Conservation (phyloP, 1,140 invertebrate species). For the Saccostrea glomerata region DNA sequence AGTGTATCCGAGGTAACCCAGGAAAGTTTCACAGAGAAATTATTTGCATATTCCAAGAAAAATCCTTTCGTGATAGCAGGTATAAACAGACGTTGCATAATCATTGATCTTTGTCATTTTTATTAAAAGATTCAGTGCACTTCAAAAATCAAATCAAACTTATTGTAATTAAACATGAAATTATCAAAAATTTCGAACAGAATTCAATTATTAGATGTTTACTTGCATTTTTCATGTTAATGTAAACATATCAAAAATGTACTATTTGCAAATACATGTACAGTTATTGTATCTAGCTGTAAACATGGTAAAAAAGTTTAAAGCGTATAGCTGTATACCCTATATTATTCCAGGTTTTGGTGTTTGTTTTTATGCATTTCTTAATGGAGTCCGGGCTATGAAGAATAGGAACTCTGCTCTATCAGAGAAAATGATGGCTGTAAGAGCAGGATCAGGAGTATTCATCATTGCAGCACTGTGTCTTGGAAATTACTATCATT, state of each 20-base stretch:
- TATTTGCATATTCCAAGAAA: background rate
- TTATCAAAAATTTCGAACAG: too few relatives aligned
- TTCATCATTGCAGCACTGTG: constrained; percentile 1
- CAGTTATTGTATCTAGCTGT: too few relatives aligned
- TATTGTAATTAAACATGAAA: too few relatives aligned
- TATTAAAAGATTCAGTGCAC: too few relatives aligned
- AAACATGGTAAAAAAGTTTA: too few relatives aligned
- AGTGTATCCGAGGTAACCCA: background rate
- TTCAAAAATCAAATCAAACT: too few relatives aligned
- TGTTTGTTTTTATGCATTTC: constrained; percentile 12
- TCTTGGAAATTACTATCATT: background rate
- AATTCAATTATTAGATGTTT: too few relatives aligned
- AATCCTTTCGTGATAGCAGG: constrained; percentile 6
- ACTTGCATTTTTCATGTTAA: too few relatives aligned
- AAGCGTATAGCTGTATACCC: too few relatives aligned
- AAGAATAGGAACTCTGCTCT: background rate
- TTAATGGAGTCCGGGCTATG: background rate
- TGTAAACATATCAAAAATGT: too few relatives aligned
- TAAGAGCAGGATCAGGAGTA: background rate
- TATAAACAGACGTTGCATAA: background rate
- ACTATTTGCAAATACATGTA: too few relatives aligned
- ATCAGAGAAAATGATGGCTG: background rate
- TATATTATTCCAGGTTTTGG: constrained; percentile 1
- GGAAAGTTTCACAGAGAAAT: background rate
- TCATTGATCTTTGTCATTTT: too few relatives aligned